phyloP scores from a whole-genome alignment of 2,797 vertebrate species.

The Gallinago nigripennis region DNA sequence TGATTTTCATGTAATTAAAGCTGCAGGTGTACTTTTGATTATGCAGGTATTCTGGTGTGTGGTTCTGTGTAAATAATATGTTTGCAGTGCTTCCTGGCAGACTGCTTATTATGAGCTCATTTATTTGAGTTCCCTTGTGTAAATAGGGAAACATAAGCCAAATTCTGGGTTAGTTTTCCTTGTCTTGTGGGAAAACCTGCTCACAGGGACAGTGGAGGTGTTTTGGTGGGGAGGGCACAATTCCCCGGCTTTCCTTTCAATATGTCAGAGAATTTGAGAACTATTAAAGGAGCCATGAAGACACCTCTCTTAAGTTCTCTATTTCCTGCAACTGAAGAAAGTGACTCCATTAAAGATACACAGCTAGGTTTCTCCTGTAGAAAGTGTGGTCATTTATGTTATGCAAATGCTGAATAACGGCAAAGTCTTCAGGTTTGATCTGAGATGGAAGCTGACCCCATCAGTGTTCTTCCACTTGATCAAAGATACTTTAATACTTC shows the following conservation, averaged over 20 bases:
- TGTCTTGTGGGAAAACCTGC: background rate
- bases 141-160: slow-evolving; percentile 47
- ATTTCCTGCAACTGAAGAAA: background rate
- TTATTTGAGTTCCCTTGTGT: slow-evolving; percentile 38
- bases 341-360: background rate
- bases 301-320: background rate
- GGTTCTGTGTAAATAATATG: background rate
- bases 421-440: background rate
- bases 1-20: slow-evolving; percentile 43
- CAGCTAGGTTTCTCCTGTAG: background rate
- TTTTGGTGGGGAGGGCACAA: background rate
- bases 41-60: slow-evolving; percentile 22
- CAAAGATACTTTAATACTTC: background rate
- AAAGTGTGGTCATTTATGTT: background rate
- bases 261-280: background rate
- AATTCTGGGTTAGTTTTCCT: background rate
- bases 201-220: background rate
- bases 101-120: slow-evolving; percentile 56
- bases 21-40: slow-evolving; percentile 37
- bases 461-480: background rate
- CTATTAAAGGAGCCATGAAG: background rate
- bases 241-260: background rate
- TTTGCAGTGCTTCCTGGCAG: background rate
- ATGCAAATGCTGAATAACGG: background rate
- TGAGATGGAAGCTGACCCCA: background rate